Evolutionary conservation across 2,888 invertebrate species (phyloP), one percentile per base, ranked within the genome.

Genomic region (Napeogenes inachia): DNA sequence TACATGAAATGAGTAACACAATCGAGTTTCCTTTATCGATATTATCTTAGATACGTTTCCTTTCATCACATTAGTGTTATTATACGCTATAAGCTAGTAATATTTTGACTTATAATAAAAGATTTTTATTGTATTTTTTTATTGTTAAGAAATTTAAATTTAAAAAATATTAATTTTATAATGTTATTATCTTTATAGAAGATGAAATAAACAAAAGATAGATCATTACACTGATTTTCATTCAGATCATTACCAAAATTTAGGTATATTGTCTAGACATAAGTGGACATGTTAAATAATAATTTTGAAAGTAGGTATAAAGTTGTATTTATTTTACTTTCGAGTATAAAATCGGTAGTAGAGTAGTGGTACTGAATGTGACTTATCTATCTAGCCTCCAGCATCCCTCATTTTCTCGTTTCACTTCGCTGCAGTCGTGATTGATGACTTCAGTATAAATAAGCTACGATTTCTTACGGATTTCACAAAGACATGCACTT

Each of bases 371-470:
- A 5, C 35, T 35, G 6, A 70, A 78, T 84, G 84, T 85, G 85
- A 80, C 82, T 84, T 86, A 86, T 85, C 85, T 84, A 72, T 66
- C 69, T 68, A 71, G 74, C 71, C 74, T 71, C 76, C 72, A 74
- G 75, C 82, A 81, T 83, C 81, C 80, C 79, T 82, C 83, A 81
- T 81, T 72, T 75, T 70, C 77, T 81, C 79, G 76, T 75, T 78
- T 72, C 80, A 78, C 77, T 75, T 69, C 76, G 71, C 75, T 76
- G 75, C 79, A 75, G 60, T 42, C 61, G 65, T 68, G 70, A 69
- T 68, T 70, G 75, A 74, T 70, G 69, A 64, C 70, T 69, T 68
- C 64, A 67, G 65, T 61, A 64, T 66, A 62, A 69, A 65, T 68
- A 70, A 71, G 67, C 62, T 65, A 64, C 68, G 73, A 59, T 59